Evolutionary conservation across 2,888 invertebrate genomes (phyloP).

Genomic region (Clepsis dumicolana): DNA sequence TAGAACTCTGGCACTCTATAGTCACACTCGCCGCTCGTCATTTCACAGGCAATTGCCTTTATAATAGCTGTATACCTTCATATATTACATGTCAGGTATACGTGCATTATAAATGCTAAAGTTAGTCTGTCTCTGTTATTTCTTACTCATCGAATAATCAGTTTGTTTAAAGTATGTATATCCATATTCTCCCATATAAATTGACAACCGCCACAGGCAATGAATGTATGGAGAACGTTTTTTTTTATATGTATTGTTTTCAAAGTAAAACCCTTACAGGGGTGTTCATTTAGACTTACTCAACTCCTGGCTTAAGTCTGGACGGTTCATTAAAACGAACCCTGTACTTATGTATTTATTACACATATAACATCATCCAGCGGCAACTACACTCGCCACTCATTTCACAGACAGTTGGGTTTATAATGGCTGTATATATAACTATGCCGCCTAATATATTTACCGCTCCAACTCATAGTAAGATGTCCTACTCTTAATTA

Average conservation of each 20-base stretch:
- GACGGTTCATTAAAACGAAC: too few species aligned
- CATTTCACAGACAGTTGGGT: conserved; percentile 32
- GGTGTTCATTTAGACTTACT: too few species aligned
- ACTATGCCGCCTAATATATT: conserved; percentile 19
- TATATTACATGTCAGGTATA: neutral
- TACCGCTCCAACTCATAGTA: conserved; percentile 19
- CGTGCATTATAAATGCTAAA: neutral
- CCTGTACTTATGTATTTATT: too few species aligned
- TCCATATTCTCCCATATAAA: too few species aligned
- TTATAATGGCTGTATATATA: conserved; percentile 33
- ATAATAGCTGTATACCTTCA: neutral
- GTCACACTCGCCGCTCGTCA: conserved; percentile 4
- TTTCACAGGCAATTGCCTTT: conserved; percentile 5
- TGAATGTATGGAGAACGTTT: too few species aligned
- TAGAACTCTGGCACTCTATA: neutral
- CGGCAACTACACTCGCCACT: conserved; percentile 11
- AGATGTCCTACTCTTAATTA: conserved; percentile 36
- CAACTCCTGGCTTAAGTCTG: too few species aligned
- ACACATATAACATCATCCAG: too few species aligned
- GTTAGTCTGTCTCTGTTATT: neutral
- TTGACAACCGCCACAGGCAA: too few species aligned
- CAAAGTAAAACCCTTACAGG: too few species aligned
- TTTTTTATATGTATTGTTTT: too few species aligned
- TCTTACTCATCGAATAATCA: too few species aligned
- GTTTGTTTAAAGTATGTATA: too few species aligned